Conservation (phyloP, 2,113 vertebrate genomes). For the Sialia sialis region DNA sequence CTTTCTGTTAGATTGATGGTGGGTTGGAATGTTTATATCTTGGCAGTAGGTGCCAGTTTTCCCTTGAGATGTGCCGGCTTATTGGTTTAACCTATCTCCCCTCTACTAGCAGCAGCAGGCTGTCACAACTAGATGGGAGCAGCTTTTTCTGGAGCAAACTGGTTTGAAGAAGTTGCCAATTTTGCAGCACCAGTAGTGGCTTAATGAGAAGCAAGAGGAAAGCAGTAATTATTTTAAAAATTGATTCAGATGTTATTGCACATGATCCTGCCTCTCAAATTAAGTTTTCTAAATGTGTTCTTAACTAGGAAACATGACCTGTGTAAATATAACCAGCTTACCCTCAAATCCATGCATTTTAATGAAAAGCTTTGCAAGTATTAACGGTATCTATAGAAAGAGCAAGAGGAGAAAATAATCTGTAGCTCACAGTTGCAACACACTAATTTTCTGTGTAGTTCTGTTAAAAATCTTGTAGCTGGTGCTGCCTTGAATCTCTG, state of each 20-base stretch:
- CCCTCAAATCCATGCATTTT: not conserved
- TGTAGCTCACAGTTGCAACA: not conserved
- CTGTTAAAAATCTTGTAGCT: not conserved
- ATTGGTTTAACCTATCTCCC: constrained; percentile 63
- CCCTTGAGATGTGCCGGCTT: not conserved
- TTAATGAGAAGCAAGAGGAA: constrained; percentile 46
- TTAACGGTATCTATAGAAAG: not conserved
- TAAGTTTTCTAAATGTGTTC: constrained; percentile 12
- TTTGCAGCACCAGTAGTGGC: not conserved
- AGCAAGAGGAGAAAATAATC: not conserved
- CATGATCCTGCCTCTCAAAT: not conserved
- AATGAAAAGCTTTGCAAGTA: not conserved
- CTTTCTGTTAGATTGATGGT: not conserved
- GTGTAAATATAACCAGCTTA: not conserved
- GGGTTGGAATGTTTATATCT: not conserved
- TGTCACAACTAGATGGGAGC: constrained; percentile 52
- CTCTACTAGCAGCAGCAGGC: constrained; percentile 35
- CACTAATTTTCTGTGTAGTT: not conserved
- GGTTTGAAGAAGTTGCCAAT: constrained; percentile 60
- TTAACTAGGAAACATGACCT: constrained; percentile 1
- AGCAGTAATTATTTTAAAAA: constrained; percentile 40
- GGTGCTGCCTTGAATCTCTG: not conserved
- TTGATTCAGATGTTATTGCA: not conserved
- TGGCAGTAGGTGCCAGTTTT: not conserved
- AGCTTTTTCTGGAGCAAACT: constrained; percentile 63